Evolutionary conservation across 2,113 vertebrate genomes (phyloP), one percentile per base, ranked within the genome.

Genomic region (Rhynchomys soricoides): DNA sequence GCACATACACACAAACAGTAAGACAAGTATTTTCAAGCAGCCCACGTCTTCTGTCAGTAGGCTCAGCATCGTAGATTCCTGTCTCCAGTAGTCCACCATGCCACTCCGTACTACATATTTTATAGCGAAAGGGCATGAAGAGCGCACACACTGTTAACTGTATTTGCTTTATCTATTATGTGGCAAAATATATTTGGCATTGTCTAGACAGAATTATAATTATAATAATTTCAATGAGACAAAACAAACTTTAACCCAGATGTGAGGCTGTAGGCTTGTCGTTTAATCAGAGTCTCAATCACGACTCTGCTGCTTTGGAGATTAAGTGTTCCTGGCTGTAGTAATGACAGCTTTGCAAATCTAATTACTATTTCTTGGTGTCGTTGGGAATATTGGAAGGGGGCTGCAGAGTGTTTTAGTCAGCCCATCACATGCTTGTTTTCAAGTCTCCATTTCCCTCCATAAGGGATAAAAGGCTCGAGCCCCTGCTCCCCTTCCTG

Each of bases 261-360:
- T 98, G 96, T 98, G 86, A 98, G 97, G 73, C 71, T 97, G 97
- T 81, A 95, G 98, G 73, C 95, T 98, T 98, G 64, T 98, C 96
- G 97, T 98, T 98, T 98, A 98, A 98, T 97, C 96, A 96, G 48
- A 95, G 87, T 97, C 91, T 97, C 37, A 86, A 70, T 97, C 98
- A 98, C 98, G 98, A 97, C 97, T 97, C 97, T 98, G 91, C 97
- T 98, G 98, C 98, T 98, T 98, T 99, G 98, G 98, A 98, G 96
- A 98, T 98, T 99, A 99, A 98, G 97, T 99, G 98, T 98, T 98
- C 98, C 97, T 98, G 97, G 96, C 98, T 98, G 97, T 98, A 98
- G 86, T 99, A 98, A 99, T 98, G 98, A 98, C 98, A 98, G 98
- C 97, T 98, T 98, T 98, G 96, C 93, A 95, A 91, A 92, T 83